Base-by-base conservation (phyloP, 1,140 invertebrate species). In the Lanistes nyassanus region DNA sequence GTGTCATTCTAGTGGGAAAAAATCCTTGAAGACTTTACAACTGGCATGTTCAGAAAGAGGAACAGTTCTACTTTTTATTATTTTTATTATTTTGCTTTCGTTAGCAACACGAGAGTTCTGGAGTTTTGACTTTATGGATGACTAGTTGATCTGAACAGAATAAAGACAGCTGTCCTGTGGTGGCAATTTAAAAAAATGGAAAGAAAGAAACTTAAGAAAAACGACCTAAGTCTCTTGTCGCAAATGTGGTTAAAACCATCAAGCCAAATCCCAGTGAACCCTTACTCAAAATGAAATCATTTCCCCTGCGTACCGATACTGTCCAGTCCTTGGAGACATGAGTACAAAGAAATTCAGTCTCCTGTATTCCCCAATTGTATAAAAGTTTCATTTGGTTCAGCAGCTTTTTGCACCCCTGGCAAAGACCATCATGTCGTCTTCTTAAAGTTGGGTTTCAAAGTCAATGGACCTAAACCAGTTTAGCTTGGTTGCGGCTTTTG, bases 161-260 rank as follows among this genome's bases (percentile, higher is more conserved):
- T 34, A 0, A 37, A 31, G 29, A 65, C 21, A 34, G 5, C 19
- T 64, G 4, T 65, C 29, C 23, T 31, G 23, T 31, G 51, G 0
- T 31, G 42, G 51, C 0, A 69, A 51, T 51, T 1, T 51, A 29
- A 53, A 29, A 69, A 31, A 53, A 29, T 51, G 26, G 34, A 29
- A 69, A 31, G 53, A 29, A 69, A 31, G 31, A 31, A 69, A 29
- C 42, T 29, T 47, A 51, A 68, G 66, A 68, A 23, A 51, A 51
- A 68, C 26, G 53, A 39, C 34, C 5, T 23, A 34, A 36, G 29
- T 29, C 13, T 4, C 26, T 11, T 65, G 29, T 31, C 9, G 3
- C 21, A 2, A 5, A 23, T 16, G 62, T 34, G 62, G 11, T 65
- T 29, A 31, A 31, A 1, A 2, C 1, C 36, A 36, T 29, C 36